Percentiles rank a stretch among this genome's conserved stretches.
Evolutionary conservation across 2,797 vertebrate species (phyloP).

Genomic region (Manis pentadactyla): DNA sequence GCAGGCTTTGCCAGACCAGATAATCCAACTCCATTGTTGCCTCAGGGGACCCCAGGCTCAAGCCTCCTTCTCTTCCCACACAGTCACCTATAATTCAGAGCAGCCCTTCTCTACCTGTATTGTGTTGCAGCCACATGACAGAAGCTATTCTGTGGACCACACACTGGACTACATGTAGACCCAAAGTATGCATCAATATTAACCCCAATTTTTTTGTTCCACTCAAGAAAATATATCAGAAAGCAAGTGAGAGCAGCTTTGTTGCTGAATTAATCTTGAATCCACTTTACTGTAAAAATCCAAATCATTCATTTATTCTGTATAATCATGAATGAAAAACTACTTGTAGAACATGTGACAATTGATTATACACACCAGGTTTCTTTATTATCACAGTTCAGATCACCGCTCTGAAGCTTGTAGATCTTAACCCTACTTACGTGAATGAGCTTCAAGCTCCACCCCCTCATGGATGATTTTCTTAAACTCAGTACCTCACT

Average conservation of each 20-base stretch:
- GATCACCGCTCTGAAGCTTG: not conserved
- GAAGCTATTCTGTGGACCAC: not conserved
- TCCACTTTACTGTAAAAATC: not conserved
- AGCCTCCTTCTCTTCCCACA: not conserved
- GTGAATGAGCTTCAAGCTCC: not conserved
- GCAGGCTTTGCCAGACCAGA: not conserved
- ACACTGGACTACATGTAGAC: not conserved
- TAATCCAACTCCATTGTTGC: not conserved
- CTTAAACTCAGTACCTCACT: not conserved
- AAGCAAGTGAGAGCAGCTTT: not conserved
- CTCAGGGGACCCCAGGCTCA: not conserved
- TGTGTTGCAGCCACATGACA: not conserved
- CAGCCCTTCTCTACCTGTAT: not conserved
- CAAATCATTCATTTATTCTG: not conserved
- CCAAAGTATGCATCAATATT: not conserved
- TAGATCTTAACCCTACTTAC: not conserved
- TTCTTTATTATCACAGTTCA: not conserved
- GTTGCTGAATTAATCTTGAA: not conserved
- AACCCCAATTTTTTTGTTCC: not conserved
- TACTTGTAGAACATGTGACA: not conserved
- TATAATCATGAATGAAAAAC: not conserved
- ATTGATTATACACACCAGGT: not conserved
- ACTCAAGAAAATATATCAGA: not conserved
- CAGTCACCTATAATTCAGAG: not conserved
- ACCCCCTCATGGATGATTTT: not conserved